Base-by-base conservation (phyloP, 1,140 invertebrate species). In the Leptinotarsa texana region DNA sequence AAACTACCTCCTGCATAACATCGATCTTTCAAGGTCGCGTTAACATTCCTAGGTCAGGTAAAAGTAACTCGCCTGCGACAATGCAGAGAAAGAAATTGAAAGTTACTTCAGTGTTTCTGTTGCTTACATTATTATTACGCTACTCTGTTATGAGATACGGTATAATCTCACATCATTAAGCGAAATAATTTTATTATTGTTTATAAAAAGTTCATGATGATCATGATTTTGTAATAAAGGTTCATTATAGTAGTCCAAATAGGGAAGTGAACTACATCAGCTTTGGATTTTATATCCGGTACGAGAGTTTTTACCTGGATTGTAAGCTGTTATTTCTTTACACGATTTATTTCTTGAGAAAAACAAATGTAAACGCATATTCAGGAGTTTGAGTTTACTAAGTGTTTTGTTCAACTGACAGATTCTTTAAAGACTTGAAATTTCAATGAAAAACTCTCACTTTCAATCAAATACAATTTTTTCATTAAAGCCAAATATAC, bases 111-210 rank as follows among this genome's bases (percentile, higher is more conserved):
- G 51, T 42, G 33, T 57, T 57, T 57, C 17, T 17, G 51, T 18
- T 57, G 51, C 51, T 57, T 57, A 57, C 51, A 57, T 57, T 57
- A 0, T 57, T 57, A 57, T 57, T 57, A 57, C 51, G 51, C 51
- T 57, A 57, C 51, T 57, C 51, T 57, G 51, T 57, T 57, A 57
- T 57, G 51, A 57, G 51, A 57, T 57, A 57, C 51, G 51, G 51
- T 57, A 18, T 15, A 57, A 57, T 57, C 51, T 57, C 51, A 57
- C 51, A 57, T 57, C 51, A 57, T 57, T 57, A 57, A 57, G 51
- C 13, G n/a, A 57, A 57, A 57, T 57, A 57, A 57, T 57, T 57
- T 57, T 57, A 57, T 57, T 57, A 18, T 57, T 57, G 51, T 57
- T 57, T 18, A 57, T 57, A 57, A 57, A 57, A 57, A 57, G 51